Percentiles rank a stretch among this genome's conserved stretches.
Conservation (phyloP, 2,113 vertebrate genomes). For the Meriones unguiculatus region DNA sequence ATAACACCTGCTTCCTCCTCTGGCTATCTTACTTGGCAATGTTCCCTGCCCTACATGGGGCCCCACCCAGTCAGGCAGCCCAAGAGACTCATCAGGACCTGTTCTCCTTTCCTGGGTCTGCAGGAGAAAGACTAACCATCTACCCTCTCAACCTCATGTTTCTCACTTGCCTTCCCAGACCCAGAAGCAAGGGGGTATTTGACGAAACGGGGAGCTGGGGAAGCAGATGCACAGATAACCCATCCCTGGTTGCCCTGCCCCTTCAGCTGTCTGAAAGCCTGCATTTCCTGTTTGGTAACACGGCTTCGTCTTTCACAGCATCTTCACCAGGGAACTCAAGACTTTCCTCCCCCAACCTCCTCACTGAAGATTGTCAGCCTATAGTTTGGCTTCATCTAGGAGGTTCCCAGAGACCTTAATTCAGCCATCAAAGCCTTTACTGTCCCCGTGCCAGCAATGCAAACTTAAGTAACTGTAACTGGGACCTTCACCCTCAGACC, state of each 20-base stretch:
- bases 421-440: neutral
- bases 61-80: no score
- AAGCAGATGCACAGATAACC: neutral
- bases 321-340: neutral
- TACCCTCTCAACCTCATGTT: neutral
- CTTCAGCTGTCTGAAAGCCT: neutral
- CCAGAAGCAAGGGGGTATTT: neutral
- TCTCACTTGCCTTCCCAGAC: neutral
- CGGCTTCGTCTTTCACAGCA: neutral
- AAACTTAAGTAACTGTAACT: neutral
- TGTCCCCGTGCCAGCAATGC: no score
- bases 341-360: no score
- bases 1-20: neutral
- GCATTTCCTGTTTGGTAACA: neutral
- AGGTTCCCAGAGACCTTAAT: neutral
- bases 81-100: neutral
- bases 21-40: neutral
- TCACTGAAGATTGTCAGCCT: neutral
- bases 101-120: neutral
- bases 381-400: fast-evolving
- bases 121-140: neutral
- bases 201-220: neutral
- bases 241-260: neutral
- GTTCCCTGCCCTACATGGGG: neutral
- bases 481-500: neutral